Evolutionary conservation across 2,113 vertebrate species (phyloP), one percentile per base, ranked within the genome.

Genomic region (Emberiza fucata): DNA sequence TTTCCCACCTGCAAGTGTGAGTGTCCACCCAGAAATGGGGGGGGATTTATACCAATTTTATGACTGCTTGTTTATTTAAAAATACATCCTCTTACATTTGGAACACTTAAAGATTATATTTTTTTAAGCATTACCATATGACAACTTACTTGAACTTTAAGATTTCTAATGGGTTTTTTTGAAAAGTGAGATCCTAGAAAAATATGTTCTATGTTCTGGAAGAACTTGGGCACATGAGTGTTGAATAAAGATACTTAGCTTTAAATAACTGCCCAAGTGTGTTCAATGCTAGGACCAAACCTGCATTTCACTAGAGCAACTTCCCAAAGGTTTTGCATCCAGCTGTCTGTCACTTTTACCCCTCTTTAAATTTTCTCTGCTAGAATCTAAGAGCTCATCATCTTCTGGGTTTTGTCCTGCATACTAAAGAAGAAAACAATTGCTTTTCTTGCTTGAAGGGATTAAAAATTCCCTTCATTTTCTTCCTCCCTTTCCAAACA

Each of bases 1-100:
- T 99, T 98, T 98, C 98, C 75, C 99, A 99, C 98, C 98, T 99
- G 96, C 99, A 99, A 98, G 99, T 99, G 99, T 99, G 98, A 99
- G 99, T 99, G 98, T 75, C 42, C 69, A 79, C 60, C 20, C 39
- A 54, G 35, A 48, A 47, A 0, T 40, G 40, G 1, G 68, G 39
- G n/a, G 71, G 25, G 65, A 56, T 77, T 65, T 37, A 56, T 73
- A 39, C 39, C 24, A 5, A 5, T 80, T 83, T 56, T 39, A 8
- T 42, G 5, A 22, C 29, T 53, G 31, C 18, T 56, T 84, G 44
- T 65, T 56, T 27, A 33, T 81, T 56, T 91, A 16, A 72, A 86
- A 87, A 19, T 21, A 11, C 3, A 9, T 60, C 5, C 9, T 53
- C 77, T 83, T 45, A 14, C 2, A 0, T 87, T 86, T 72, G 22